These are phyloP conservation scores for Lucilia sericata DNA, from an alignment of 1,140 invertebrate species.

Conservation along the genomic window DNA sequence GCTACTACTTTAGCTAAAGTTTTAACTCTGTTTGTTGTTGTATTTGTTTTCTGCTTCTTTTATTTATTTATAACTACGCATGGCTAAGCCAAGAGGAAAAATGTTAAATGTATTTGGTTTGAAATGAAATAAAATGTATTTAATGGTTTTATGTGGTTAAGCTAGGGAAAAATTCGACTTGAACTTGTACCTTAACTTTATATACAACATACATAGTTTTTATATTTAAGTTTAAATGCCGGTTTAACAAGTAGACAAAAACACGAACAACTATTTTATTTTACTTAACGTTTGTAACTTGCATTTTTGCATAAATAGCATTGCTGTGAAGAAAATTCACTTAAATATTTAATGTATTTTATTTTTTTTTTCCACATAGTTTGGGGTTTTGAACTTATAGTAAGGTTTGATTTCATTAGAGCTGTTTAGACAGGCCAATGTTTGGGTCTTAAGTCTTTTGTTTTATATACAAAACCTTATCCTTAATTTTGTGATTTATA, in stretches of 20 bases:
- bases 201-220: background rate
- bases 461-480: too few relatives aligned
- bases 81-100: background rate
- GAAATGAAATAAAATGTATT: background rate
- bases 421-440: background rate
- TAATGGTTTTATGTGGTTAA: background rate
- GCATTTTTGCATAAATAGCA: background rate
- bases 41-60: background rate
- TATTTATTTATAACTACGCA: constrained; percentile 16
- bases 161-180: background rate
- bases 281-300: background rate
- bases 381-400: background rate
- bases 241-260: constrained; percentile 24
- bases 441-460: too few relatives aligned
- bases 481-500: too few relatives aligned
- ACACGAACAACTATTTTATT: background rate
- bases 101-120: background rate
- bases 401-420: background rate
- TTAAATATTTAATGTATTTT: too few relatives aligned
- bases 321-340: background rate
- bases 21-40: background rate
- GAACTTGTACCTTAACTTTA: constrained; percentile 37
- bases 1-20: constrained; percentile 33
- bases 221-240: background rate
- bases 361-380: background rate